These are phyloP conservation scores for Odontamblyopus rebecca DNA, from an alignment of 2,797 vertebrate genomes.

Conservation along the genomic window DNA sequence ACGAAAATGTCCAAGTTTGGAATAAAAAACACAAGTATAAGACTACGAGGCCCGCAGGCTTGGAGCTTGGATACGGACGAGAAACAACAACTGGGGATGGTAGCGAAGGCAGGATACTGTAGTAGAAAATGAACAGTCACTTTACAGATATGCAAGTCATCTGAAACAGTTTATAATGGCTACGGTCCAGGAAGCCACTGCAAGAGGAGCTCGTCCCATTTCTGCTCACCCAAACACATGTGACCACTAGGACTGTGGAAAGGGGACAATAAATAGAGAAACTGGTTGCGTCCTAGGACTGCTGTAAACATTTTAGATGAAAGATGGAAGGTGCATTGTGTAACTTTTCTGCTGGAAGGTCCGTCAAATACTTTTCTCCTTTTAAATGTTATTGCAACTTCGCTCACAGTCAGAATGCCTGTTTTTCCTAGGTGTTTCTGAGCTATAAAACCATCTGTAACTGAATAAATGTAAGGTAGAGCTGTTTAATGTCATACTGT, in stretches of 20 bases:
- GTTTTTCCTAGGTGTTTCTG: too few relatives aligned
- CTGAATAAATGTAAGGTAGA: too few relatives aligned
- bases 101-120: slow-evolving; percentile 8
- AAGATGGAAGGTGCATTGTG: too few relatives aligned
- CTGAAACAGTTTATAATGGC: slow-evolving; percentile 23
- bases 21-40: slow-evolving; percentile 12
- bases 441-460: too few relatives aligned
- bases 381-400: too few relatives aligned
- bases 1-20: slow-evolving; percentile 49
- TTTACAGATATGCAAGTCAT: slow-evolving; percentile 17
- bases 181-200: slow-evolving; percentile 31
- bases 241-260: background rate
- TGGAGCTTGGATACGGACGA: background rate
- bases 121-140: slow-evolving; percentile 19
- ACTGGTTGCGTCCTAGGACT: background rate
- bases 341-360: too few relatives aligned
- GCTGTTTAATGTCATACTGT: too few relatives aligned
- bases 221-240: background rate
- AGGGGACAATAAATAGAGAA: background rate
- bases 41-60: slow-evolving; percentile 5
- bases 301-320: background rate
- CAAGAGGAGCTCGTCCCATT: slow-evolving; percentile 60
- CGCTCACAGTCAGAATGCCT: too few relatives aligned
- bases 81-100: slow-evolving; percentile 13
- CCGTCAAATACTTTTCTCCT: too few relatives aligned